Base-by-base conservation (phyloP, 1,140 invertebrate genomes). In the Psix sp. region DNA sequence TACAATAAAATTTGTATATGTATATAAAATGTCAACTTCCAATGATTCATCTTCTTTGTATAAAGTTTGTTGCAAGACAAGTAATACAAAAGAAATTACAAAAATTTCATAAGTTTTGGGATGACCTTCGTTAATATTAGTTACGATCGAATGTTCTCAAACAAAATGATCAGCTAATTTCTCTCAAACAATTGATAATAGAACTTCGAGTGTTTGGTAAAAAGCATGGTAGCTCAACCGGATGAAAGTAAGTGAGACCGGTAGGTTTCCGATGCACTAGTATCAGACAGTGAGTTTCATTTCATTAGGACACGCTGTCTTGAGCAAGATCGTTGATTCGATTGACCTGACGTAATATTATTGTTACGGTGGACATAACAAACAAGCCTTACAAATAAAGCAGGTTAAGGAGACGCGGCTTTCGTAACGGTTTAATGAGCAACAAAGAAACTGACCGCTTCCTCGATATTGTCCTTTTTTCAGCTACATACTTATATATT, bases 381-480 rank as follows among this genome's bases (percentile, higher is more conserved):
- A 67, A 63, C 35, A 43, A 54, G 29, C 60, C 39, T 70, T 73
- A 73, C 63, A 54, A 77, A 77, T 78, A 79, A 82, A 84, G 74
- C 78, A 78, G 82, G 81, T 84, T 84, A 84, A 85, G 81, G 83
- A 82, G 80, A 85, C 78, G 49, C 46, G 36, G 60, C 75, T 85
- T 84, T 82, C 80, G 82, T 68, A 84, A 85, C 75, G 70, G 62
- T 62, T 45, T 63, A 77, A 76, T 33, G 49, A 68, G 72, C 60
- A 57, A 68, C 52, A 46, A 71, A 77, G 73, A 74, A 77, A 78
- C 42, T 59, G n/a, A 77, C 40, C 42, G 77, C 80, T 83, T 82
- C 81, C 75, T 77, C 76, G 77, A 83, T 77, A 78, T 78, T 71
- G 57, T 51, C 68, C 62, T 72, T 74, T 81, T 76, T 59, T 72